phyloP scores from a whole-genome alignment of 2,797 vertebrate genomes.

The Prionace glauca region DNA sequence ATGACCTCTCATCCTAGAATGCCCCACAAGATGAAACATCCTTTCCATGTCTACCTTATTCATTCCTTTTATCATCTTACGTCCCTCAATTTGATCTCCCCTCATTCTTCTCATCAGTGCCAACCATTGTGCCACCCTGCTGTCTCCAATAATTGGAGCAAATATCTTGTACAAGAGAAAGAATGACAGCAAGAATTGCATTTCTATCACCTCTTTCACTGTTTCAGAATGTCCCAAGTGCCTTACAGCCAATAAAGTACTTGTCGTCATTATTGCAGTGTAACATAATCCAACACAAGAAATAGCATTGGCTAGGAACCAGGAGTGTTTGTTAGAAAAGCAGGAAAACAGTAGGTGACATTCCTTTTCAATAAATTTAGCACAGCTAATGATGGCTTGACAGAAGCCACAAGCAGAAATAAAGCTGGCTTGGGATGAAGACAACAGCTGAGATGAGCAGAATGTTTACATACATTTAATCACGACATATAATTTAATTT shows the following conservation, averaged over 20 bases:
- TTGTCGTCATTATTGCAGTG: neutral
- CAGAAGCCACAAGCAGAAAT: neutral
- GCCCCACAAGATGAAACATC: too few relatives aligned
- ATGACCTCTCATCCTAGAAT: too few relatives aligned
- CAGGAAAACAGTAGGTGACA: neutral
- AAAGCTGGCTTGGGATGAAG: neutral
- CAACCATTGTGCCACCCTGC: too few relatives aligned
- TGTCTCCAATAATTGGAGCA: neutral
- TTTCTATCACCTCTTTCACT: neutral
- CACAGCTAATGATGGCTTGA: neutral
- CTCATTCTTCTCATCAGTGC: too few relatives aligned
- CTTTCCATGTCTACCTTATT: too few relatives aligned
- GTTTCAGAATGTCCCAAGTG: neutral
- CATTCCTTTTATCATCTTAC: too few relatives aligned
- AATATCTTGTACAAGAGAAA: neutral
- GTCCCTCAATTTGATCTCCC: too few relatives aligned
- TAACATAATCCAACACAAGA: neutral
- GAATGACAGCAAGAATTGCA: neutral
- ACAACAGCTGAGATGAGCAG: neutral
- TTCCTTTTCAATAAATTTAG: neutral
- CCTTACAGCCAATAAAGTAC: neutral
- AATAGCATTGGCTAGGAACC: neutral
- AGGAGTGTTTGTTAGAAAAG: neutral
- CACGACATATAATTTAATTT: neutral
- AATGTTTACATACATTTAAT: neutral